phyloP scores from a whole-genome alignment of 2,888 invertebrate species.

The Caenorhabditis drosophilae region DNA sequence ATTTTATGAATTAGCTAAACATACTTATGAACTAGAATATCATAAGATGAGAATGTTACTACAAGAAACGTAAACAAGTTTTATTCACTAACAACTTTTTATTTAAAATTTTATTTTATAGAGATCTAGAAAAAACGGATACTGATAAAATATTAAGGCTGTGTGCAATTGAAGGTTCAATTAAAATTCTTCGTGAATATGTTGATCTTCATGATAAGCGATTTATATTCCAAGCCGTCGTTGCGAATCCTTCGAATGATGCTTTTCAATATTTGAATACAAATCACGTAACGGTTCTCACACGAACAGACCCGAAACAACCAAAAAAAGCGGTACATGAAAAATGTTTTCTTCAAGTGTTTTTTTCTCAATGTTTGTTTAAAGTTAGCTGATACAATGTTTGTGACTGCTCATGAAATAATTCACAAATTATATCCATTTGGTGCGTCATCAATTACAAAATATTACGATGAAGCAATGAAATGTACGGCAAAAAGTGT shows the following conservation, averaged over 20 bases:
- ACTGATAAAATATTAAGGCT: conserved; percentile 14
- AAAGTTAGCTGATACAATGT: conserved; percentile 27
- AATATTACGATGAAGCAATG: background rate
- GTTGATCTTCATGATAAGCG: conserved; percentile 11
- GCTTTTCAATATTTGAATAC: conserved; percentile 21
- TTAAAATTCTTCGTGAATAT: conserved; percentile 5
- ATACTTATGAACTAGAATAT: conserved; percentile 19
- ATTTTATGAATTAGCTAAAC: conserved; percentile 9
- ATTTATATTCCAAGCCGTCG: conserved; percentile 29
- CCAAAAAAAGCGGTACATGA: conserved; percentile 22
- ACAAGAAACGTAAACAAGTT: conserved; percentile 1
- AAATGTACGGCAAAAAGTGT: conserved; percentile 11
- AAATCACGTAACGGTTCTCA: conserved; percentile 30
- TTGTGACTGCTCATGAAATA: conserved; percentile 29
- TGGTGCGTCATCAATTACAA: conserved; percentile 1
- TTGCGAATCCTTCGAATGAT: conserved; percentile 27
- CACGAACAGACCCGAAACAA: conserved; percentile 22
- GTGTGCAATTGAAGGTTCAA: conserved; percentile 17
- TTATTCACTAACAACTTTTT: background rate
- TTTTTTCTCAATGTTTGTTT: too few relatives aligned
- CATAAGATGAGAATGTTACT: conserved; percentile 9
- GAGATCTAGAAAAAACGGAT: background rate
- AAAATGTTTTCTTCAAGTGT: background rate
- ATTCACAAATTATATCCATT: conserved; percentile 21
- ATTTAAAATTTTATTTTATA: conserved; percentile 2